Evolutionary conservation across 2,113 vertebrate species (phyloP), one percentile per base, ranked within the genome.

Genomic region (Serilophus lunatus): DNA sequence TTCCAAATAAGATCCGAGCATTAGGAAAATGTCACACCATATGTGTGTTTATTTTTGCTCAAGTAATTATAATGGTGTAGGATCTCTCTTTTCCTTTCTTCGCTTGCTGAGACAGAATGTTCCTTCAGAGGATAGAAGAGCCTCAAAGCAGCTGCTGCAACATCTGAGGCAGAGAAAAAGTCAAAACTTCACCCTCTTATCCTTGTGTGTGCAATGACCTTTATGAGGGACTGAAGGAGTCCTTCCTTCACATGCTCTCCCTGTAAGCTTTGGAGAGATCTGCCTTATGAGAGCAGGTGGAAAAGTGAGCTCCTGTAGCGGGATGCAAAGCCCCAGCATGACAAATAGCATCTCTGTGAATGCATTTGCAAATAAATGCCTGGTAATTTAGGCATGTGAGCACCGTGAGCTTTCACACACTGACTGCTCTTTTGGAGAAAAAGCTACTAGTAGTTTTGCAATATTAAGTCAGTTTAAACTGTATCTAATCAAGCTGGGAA

Each of bases 21-120:
- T 97, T 95, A 97, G 94, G 93, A 96, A 96, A 97, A 97, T 97
- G 96, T 97, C 95, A 94, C 84, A 93, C 95, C 96, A 97, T 97
- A 96, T 97, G 96, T 96, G 96, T 96, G 96, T 96, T 95, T 96
- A 97, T 97, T 96, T 96, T 97, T 97, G 92, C 86, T 94, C 93
- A 89, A 93, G 90, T 95, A 96, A 97, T 97, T 96, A 97, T 89
- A 86, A 60, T 88, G 92, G 94, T 71, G 89, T 92, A 92, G 89
- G 88, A 93, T 95, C 66, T 96, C 90, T 95, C 93, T 96, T 94
- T 93, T 82, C 91, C 90, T 92, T 82, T 95, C 90, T 94, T 63
- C 1, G 1, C 95, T 95, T 96, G 83, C 95, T 96, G 96, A 96
- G 94, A 96, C 94, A 96, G 86, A 95, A 92, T 93, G 92, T 97